Conservation (phyloP, 1,140 invertebrate species). For the Dysdera silvatica region DNA sequence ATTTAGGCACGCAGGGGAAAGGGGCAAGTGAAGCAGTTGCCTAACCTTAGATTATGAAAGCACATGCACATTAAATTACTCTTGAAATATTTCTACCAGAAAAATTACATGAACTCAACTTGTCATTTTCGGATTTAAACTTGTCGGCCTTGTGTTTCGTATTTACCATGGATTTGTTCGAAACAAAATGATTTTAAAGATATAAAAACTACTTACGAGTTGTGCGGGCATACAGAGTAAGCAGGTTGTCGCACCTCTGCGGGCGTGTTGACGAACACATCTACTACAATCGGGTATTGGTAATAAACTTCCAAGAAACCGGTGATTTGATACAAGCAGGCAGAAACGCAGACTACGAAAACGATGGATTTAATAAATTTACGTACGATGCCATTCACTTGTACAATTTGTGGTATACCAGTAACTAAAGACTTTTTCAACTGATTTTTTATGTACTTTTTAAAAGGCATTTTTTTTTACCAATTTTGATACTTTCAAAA, state of each 20-base stretch:
- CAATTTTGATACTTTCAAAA: too few relatives aligned
- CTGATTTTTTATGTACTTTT: neutral
- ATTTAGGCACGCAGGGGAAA: too few relatives aligned
- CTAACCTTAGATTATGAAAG: too few relatives aligned
- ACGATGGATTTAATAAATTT: slow-evolving; percentile 8
- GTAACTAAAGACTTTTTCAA: slow-evolving; percentile 1
- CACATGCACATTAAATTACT: too few relatives aligned
- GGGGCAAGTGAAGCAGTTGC: too few relatives aligned
- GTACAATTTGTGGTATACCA: slow-evolving; percentile 1
- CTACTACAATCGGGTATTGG: slow-evolving; percentile 10
- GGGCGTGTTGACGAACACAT: slow-evolving; percentile 9
- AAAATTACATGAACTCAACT: too few relatives aligned
- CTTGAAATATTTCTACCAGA: too few relatives aligned
- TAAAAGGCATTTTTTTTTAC: too few relatives aligned
- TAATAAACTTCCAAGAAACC: slow-evolving; percentile 13
- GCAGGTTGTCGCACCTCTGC: neutral
- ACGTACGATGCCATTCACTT: neutral
- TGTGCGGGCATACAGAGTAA: slow-evolving; percentile 9
- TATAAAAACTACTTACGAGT: slow-evolving; percentile 14
- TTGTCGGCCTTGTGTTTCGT: too few relatives aligned
- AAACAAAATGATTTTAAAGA: too few relatives aligned
- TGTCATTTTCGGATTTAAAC: too few relatives aligned
- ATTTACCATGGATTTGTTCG: too few relatives aligned
- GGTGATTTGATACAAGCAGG: slow-evolving; percentile 6
- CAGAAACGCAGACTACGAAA: neutral